These are phyloP conservation scores for Acipenser transmontanus DNA, from an alignment of 2,797 vertebrate species.

Conservation along the genomic window DNA sequence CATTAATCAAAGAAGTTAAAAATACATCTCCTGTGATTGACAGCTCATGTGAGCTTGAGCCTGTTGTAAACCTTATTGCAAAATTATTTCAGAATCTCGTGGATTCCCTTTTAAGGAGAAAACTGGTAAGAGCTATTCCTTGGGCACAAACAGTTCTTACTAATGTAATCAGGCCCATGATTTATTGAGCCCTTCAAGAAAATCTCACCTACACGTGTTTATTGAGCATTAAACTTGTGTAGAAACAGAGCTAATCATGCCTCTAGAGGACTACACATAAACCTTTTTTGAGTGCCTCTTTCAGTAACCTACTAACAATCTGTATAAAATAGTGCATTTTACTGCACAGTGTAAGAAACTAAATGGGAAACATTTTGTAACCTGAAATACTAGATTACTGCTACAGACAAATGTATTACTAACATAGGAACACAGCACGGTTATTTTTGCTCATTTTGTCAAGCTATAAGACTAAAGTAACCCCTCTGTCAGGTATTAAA, in stretches of 20 bases:
- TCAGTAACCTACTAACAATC: neutral
- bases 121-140: neutral
- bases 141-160: neutral
- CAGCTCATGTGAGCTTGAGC: neutral
- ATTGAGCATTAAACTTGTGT: neutral
- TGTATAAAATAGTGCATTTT: neutral
- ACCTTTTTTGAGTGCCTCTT: neutral
- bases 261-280: neutral
- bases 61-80: neutral
- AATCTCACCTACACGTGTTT: constrained; percentile 3
- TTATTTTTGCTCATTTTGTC: too few relatives aligned
- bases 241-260: neutral
- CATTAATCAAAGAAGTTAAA: neutral
- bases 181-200: neutral
- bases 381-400: too few relatives aligned
- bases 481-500: too few relatives aligned
- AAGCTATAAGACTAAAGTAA: too few relatives aligned
- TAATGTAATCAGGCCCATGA: neutral
- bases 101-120: constrained; percentile 4
- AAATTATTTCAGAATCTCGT: neutral
- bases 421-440: too few relatives aligned
- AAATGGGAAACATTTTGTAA: too few relatives aligned
- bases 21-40: neutral
- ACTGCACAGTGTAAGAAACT: too few relatives aligned
- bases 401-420: too few relatives aligned